A percentile compares a stretch with the other conserved stretches of the same genome.
These are phyloP conservation scores for Nomada hirtipes DNA, from an alignment of 2,888 invertebrate genomes.

Conservation along the genomic window DNA sequence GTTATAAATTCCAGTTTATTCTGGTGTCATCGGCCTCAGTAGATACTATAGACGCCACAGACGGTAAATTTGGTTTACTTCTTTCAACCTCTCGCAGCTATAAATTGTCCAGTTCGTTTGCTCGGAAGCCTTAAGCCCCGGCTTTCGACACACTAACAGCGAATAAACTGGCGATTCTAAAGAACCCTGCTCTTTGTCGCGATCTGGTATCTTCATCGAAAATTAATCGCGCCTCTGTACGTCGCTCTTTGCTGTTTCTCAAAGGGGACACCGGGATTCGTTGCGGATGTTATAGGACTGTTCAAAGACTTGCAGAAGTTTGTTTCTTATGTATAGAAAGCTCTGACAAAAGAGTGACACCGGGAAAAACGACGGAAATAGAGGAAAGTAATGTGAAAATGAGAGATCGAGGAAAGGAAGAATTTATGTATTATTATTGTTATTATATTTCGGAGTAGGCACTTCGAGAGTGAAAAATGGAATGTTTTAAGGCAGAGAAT, in stretches of 20 bases:
- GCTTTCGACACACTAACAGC: conserved; percentile 25
- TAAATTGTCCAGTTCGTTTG: conserved; percentile 18
- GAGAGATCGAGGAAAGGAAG: too few relatives aligned
- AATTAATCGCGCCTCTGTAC: conserved; percentile 10
- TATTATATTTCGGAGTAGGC: too few relatives aligned
- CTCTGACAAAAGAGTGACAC: too few relatives aligned
- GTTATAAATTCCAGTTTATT: conserved; percentile 19
- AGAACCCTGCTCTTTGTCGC: conserved; percentile 13
- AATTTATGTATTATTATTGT: too few relatives aligned
- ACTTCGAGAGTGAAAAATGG: too few relatives aligned
- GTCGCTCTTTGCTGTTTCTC: neutral
- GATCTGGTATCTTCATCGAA: conserved; percentile 15
- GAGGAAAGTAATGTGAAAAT: too few relatives aligned
- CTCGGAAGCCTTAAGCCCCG: conserved; percentile 7
- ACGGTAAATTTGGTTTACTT: conserved; percentile 10
- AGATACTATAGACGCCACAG: conserved; percentile 6
- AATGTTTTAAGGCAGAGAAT: too few relatives aligned
- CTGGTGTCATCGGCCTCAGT: conserved; percentile 23
- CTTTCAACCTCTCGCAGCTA: conserved; percentile 4
- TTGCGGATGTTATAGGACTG: too few relatives aligned
- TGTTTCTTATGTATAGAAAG: too few relatives aligned
- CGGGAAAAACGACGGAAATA: too few relatives aligned
- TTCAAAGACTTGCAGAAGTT: too few relatives aligned
- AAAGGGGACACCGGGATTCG: neutral
- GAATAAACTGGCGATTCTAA: neutral